Evolutionary conservation across 2,113 vertebrate genomes (phyloP), one percentile per base, ranked within the genome.

Genomic region (Isichthys henryi): DNA sequence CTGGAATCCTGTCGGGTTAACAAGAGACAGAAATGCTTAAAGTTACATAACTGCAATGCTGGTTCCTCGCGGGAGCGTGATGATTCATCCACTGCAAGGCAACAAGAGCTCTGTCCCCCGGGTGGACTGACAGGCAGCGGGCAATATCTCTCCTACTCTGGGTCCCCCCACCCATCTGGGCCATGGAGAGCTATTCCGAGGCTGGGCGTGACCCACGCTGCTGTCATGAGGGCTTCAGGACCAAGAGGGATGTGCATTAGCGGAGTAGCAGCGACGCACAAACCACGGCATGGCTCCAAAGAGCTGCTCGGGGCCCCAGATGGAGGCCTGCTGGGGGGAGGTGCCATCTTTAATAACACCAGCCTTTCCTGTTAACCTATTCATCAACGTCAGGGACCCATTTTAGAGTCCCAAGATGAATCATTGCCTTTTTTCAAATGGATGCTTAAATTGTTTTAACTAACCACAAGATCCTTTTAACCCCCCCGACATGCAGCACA

Each of bases 391-490:
- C 87, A 62, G 43, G 39, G 58, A 88, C 21, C 52, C 53, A 62
- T 62, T 88, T 62, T 88, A 45, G 35, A 35, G 87, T 43, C 87
- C 87, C 87, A 49, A n/a, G 39, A 50, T 86, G 85, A 52, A 86
- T 86, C 23, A 50, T 87, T 87, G 50, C 52, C 27, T 45, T 56
- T 23, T 58, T 87, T 58, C 87, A 88, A 88, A 88, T 88, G 87
- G 53, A 62, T 43, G 53, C 31, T 35, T 66, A 88, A 58, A 48
- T 88, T 62, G 56, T 62, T 88, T 88, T 62, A 88, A 88, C 53
- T 62, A 88, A 88, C 87, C 87, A 66, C 56, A 88, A 88, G 53
- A 62, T 31, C 53, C 56, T 88, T 88, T 88, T 88, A 66, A 43
- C n/a, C 49, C 49, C n/a, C 27, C 27, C 48, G 1, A 19, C 85